These are phyloP conservation scores for Drosophila paramelanica DNA, from an alignment of 2,888 invertebrate genomes.

Conservation along the genomic window DNA sequence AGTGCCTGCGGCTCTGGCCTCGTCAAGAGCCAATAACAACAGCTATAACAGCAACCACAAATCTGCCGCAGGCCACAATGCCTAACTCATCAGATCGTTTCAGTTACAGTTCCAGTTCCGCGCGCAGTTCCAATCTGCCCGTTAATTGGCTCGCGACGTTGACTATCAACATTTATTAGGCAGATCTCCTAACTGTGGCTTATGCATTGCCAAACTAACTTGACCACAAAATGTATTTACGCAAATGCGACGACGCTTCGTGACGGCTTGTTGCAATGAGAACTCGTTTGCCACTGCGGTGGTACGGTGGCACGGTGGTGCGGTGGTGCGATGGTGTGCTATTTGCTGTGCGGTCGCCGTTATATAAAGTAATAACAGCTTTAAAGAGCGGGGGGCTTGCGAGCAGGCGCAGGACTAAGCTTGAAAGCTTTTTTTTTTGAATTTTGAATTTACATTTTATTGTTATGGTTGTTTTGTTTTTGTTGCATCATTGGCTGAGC, in stretches of 20 bases:
- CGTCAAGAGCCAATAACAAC: slow-evolving; percentile 23
- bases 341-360: slow-evolving; percentile 20
- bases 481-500: slow-evolving; percentile 34
- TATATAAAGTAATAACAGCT: slow-evolving; percentile 60
- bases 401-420: slow-evolving; percentile 41
- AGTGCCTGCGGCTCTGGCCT: slow-evolving; percentile 35
- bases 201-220: slow-evolving; percentile 35
- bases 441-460: slow-evolving; percentile 65
- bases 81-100: slow-evolving; percentile 26
- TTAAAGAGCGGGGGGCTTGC: not conserved
- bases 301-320: slow-evolving; percentile 4
- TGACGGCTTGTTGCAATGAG: slow-evolving; percentile 42
- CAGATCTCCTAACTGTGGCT: slow-evolving; percentile 27
- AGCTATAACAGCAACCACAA: not conserved
- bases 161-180: slow-evolving; percentile 28
- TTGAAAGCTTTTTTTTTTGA: not conserved
- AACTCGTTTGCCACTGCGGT: slow-evolving; percentile 56
- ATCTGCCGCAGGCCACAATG: slow-evolving; percentile 7
- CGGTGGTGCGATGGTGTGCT: slow-evolving; percentile 6
- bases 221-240: slow-evolving; percentile 45
- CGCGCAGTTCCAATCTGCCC: slow-evolving; percentile 20
- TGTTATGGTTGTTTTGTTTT: slow-evolving; percentile 27
- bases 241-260: slow-evolving; percentile 45
- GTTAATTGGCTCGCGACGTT: slow-evolving; percentile 57
- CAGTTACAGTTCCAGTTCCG: slow-evolving; percentile 8